These are phyloP conservation scores for Bombyx huttoni DNA, from an alignment of 2,888 invertebrate genomes.

Conservation along the genomic window DNA sequence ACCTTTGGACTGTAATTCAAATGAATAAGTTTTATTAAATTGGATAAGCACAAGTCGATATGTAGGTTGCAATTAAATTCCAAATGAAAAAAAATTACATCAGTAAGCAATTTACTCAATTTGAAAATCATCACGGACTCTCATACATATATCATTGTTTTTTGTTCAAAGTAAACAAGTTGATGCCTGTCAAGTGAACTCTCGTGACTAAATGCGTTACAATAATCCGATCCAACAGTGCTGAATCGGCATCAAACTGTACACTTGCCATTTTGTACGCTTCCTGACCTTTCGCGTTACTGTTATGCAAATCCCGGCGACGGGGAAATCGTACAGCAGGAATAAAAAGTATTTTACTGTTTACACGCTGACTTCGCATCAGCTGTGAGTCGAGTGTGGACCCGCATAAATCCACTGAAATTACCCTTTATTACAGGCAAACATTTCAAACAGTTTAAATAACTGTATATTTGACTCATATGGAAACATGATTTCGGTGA, in stretches of 20 bases:
- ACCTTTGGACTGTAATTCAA: too few relatives aligned
- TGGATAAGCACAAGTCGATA: too few relatives aligned
- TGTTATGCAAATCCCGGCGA: slow-evolving; percentile 65
- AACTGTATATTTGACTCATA: background rate
- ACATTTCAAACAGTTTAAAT: slow-evolving; percentile 23
- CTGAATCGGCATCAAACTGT: slow-evolving; percentile 63
- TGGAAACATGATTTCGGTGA: too few relatives aligned
- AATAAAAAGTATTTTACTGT: slow-evolving; percentile 68
- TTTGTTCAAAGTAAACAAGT: background rate
- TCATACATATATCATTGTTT: too few relatives aligned
- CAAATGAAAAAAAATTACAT: too few relatives aligned
- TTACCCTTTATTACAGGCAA: slow-evolving; percentile 24
- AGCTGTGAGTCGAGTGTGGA: slow-evolving; percentile 54
- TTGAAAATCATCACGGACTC: too few relatives aligned
- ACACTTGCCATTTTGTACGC: slow-evolving; percentile 69
- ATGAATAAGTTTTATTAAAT: too few relatives aligned
- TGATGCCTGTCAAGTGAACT: slow-evolving; percentile 20
- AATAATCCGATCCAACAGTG: slow-evolving; percentile 35
- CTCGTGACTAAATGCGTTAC: slow-evolving; percentile 20
- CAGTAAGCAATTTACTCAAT: too few relatives aligned
- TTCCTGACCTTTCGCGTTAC: slow-evolving; percentile 71
- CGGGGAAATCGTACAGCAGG: slow-evolving; percentile 60
- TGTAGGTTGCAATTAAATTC: too few relatives aligned
- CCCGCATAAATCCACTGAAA: slow-evolving; percentile 54
- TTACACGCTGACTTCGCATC: slow-evolving; percentile 62